These are phyloP conservation scores for Variabilichromis moorii DNA, from an alignment of 2,113 vertebrate genomes.

Conservation along the genomic window DNA sequence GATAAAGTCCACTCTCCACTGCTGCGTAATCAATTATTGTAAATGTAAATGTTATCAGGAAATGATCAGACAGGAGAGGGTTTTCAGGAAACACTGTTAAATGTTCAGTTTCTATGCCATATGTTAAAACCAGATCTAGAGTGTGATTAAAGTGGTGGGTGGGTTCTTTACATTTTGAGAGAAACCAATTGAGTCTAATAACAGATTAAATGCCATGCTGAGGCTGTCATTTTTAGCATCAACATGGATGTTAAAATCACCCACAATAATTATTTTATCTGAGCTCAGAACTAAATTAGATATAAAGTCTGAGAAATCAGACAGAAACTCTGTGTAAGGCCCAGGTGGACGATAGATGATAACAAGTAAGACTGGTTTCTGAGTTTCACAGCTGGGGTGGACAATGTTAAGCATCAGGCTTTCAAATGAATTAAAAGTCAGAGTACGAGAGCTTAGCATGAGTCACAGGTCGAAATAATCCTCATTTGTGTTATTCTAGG, in stretches of 20 bases:
- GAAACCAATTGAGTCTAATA: too few relatives aligned
- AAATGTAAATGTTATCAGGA: too few relatives aligned
- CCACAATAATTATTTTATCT: neutral
- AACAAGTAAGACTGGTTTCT: neutral
- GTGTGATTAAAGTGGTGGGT: too few relatives aligned
- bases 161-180: too few relatives aligned
- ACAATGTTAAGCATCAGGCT: fast-evolving
- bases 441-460: neutral
- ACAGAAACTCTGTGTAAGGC: neutral
- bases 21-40: too few relatives aligned
- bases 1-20: too few relatives aligned
- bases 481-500: neutral
- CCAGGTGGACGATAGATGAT: neutral
- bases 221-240: too few relatives aligned
- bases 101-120: too few relatives aligned
- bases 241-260: neutral
- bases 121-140: too few relatives aligned
- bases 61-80: too few relatives aligned
- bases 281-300: fast-evolving
- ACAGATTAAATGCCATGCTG: too few relatives aligned
- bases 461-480: neutral
- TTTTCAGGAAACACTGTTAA: too few relatives aligned
- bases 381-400: neutral
- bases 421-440: neutral
- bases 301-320: neutral